Evolutionary conservation across 2,113 vertebrate species (phyloP), one percentile per base, ranked within the genome.

Genomic region (Gasterosteus aculeatus): DNA sequence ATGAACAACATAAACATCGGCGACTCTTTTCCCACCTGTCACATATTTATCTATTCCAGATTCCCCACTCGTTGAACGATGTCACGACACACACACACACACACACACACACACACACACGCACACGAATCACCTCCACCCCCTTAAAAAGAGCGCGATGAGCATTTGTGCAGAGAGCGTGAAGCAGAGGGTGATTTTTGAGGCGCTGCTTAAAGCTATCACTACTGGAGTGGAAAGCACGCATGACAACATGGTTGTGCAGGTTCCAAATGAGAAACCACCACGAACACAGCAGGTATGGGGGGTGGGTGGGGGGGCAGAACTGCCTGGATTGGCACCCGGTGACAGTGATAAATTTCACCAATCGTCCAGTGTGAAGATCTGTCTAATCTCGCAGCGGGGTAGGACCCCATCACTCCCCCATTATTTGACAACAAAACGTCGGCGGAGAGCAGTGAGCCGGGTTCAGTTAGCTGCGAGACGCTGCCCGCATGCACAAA

Each of bases 381-480:
- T 86, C 80, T 84, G 88, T 92, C 90, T 90, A 85, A 87, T 91
- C 84, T 90, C 80, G 68, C 82, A 80, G 81, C 82, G 56, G 87
- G 90, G 87, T 88, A 82, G 84, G 91, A 91, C 91, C 91, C 91
- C 91, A 88, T 92, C 92, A 90, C 89, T 91, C 91, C 86, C 80
- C 88, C 86, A 87, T 93, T 91, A 92, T 91, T 90, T 91, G 90
- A 93, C 93, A 90, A 91, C 88, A 92, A 91, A 89, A 92, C 91
- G 91, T 90, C 82, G 79, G 42, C 62, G 60, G 83, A 64, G 82
- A 83, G 85, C 87, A 41, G 72, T n/a, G 73, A 84, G 88, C 83
- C 82, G 75, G 86, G 78, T 89, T 85, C 78, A 81, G 84, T 85
- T 87, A 85, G 80, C 87, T 42, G 35, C 84, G 41, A 77, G 80